Evolutionary conservation across 1,140 invertebrate species (phyloP).

Genomic region (Polyergus mexicanus): DNA sequence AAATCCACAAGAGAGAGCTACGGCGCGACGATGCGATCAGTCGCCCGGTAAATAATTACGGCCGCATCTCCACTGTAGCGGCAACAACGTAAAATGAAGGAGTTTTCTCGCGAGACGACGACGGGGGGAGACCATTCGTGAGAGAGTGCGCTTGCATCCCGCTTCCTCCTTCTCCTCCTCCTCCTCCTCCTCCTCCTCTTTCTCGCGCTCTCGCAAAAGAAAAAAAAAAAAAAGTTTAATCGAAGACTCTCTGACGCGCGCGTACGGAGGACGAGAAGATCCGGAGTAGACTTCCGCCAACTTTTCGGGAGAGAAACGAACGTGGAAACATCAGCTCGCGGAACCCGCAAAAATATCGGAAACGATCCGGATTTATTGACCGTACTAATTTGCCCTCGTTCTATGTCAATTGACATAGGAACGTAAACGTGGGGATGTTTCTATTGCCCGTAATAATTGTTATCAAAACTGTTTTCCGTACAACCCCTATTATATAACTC

Average conservation of each 20-base stretch:
- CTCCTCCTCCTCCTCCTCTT: not conserved
- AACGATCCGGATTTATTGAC: slow-evolving; percentile 36
- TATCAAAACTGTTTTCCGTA: not conserved
- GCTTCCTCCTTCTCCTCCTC: not conserved
- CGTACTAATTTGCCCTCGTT: slow-evolving; percentile 34
- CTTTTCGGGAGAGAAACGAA: slow-evolving; percentile 38
- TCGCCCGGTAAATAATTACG: slow-evolving; percentile 38
- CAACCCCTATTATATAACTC: no score
- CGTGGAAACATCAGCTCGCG: slow-evolving; percentile 1
- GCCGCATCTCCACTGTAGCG: not conserved
- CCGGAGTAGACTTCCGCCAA: not conserved
- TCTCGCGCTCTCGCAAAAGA: slow-evolving; percentile 2
- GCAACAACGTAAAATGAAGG: not conserved
- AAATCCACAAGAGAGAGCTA: slow-evolving; percentile 9
- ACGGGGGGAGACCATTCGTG: no score
- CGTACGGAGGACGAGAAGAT: not conserved
- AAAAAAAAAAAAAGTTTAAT: slow-evolving; percentile 29
- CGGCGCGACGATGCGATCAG: slow-evolving; percentile 60
- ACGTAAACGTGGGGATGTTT: not conserved
- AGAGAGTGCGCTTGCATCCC: not conserved
- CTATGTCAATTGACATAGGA: not conserved
- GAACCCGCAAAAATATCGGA: slow-evolving; percentile 42
- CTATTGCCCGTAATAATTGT: slow-evolving; percentile 4
- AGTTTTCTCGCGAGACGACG: slow-evolving; percentile 15
- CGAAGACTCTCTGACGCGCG: slow-evolving; percentile 6